Evolutionary conservation across 2,113 vertebrate genomes (phyloP).

Genomic region (Nansenia antarctica): DNA sequence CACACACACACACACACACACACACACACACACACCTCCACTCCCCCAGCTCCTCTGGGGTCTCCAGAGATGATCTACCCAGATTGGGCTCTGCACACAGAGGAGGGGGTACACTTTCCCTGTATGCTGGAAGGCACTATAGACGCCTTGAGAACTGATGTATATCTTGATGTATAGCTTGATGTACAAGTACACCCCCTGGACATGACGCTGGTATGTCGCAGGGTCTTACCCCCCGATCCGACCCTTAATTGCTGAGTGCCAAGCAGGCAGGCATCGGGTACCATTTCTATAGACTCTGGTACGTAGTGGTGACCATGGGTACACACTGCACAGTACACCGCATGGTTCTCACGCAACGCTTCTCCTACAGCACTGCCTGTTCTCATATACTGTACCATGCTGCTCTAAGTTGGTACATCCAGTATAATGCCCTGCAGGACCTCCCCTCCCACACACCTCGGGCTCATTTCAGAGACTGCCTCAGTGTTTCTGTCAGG

Average conservation of each 20-base stretch:
- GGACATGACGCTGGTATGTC: too few relatives aligned
- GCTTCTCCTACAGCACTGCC: too few relatives aligned
- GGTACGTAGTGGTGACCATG: too few relatives aligned
- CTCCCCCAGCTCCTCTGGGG: not conserved
- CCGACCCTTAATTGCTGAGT: not conserved
- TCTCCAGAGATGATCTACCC: not conserved
- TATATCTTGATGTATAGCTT: too few relatives aligned
- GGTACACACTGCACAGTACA: too few relatives aligned
- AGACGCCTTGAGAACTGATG: not conserved
- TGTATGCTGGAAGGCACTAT: not conserved
- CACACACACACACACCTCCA: not conserved
- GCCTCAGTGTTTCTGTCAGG: conserved; percentile 55
- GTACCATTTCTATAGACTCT: too few relatives aligned
- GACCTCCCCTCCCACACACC: not conserved
- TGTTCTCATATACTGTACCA: too few relatives aligned
- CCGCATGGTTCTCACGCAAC: too few relatives aligned
- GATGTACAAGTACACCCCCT: too few relatives aligned
- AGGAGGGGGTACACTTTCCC: not conserved
- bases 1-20: conserved; percentile 20
- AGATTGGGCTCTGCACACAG: not conserved
- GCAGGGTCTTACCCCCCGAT: too few relatives aligned
- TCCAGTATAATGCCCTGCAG: not conserved
- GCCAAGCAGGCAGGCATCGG: too few relatives aligned
- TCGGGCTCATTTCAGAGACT: conserved; percentile 39
- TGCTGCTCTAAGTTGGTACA: not conserved